A percentile compares a stretch with the other conserved stretches of the same genome.
Evolutionary conservation across 2,113 vertebrate genomes (phyloP).

Genomic region (Campylomormyrus tamandua): DNA sequence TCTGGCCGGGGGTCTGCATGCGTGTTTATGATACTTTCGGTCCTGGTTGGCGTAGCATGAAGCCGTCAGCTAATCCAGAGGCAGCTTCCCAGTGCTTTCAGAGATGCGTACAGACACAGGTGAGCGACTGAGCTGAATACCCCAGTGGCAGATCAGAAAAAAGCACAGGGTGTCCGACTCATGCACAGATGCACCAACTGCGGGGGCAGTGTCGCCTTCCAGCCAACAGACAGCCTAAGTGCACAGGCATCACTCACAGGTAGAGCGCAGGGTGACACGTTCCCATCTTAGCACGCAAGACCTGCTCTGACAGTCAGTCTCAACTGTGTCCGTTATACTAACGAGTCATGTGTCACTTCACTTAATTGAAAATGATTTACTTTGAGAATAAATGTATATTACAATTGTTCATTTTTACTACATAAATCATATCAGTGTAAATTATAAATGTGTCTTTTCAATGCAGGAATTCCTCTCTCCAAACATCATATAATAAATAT

Average conservation of each 20-base stretch:
- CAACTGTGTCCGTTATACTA: background rate
- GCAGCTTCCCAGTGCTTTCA: background rate
- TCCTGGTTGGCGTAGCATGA: background rate
- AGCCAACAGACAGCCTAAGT: background rate
- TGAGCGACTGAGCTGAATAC: background rate
- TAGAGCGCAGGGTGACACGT: background rate
- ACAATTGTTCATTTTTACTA: background rate
- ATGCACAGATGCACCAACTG: background rate
- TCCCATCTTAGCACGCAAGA: background rate
- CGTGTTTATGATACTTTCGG: background rate
- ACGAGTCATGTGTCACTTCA: background rate
- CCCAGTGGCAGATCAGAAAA: background rate
- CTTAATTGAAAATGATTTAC: background rate
- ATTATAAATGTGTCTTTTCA: background rate
- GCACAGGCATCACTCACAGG: background rate
- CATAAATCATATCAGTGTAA: background rate
- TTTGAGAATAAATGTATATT: background rate
- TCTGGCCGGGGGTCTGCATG: background rate
- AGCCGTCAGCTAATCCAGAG: background rate
- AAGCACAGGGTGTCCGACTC: background rate
- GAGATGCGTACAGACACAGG: background rate
- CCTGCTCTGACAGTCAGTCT: background rate
- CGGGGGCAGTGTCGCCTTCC: background rate
- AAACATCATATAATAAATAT: background rate
- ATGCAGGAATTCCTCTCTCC: background rate